These are phyloP conservation scores for Geotrupes spiniger DNA, from an alignment of 2,888 invertebrate species.

Conservation along the genomic window DNA sequence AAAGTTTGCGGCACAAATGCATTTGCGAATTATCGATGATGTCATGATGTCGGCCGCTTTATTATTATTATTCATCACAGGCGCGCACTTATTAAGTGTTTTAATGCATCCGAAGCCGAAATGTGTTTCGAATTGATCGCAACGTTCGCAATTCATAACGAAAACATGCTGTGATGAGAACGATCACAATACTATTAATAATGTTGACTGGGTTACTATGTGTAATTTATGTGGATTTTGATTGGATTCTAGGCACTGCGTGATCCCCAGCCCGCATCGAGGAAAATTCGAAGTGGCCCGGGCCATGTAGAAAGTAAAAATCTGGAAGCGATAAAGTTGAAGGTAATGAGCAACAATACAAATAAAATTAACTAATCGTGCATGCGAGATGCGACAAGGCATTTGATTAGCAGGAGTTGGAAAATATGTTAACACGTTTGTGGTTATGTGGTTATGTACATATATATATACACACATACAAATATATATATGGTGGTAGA, in stretches of 20 bases:
- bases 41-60: too few relatives aligned
- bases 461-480: background rate
- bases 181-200: too few relatives aligned
- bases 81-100: too few relatives aligned
- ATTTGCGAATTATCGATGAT: too few relatives aligned
- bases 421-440: background rate
- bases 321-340: constrained; percentile 1
- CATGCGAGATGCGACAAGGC: background rate
- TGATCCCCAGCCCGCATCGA: constrained; percentile 14
- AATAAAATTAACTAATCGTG: background rate
- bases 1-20: background rate
- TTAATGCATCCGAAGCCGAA: too few relatives aligned
- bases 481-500: too few relatives aligned
- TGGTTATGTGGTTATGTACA: background rate
- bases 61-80: too few relatives aligned
- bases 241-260: constrained; percentile 19
- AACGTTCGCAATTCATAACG: too few relatives aligned
- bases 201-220: too few relatives aligned
- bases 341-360: background rate
- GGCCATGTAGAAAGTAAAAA: constrained; percentile 12
- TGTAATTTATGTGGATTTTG: background rate
- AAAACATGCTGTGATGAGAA: too few relatives aligned
- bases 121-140: too few relatives aligned
- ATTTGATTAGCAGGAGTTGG: background rate
- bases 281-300: constrained; percentile 20